Base-by-base conservation (phyloP, 1,140 invertebrate species). In the Drosophila willistoni region DNA sequence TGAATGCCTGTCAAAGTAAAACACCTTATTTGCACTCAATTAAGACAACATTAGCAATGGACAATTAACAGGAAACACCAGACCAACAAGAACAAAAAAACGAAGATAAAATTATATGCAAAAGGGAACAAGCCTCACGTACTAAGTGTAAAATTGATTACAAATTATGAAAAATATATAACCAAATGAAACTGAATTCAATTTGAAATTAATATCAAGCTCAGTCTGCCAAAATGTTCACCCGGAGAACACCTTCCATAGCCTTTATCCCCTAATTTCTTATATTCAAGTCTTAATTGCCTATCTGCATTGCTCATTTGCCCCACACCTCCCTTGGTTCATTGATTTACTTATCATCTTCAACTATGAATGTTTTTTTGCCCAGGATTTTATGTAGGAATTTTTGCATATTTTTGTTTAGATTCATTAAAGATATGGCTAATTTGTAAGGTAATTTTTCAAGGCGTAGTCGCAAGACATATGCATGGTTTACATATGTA, bases 1-100 rank as follows among this genome's bases (percentile, higher is more conserved):
- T 83, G 86, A 86, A 87, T 64, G 44, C 44, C 66, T 71, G 68
- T 66, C 56, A 36, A 56, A 63, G 67, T 66, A 71, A 71, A 71
- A 71, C 72, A 67, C 33, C 69, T 64, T 86, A 82, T 86, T 81
- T 87, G 73, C 83, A 71, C 83, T 77, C 83, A 86, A 86, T 86
- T 86, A 81, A 62, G 51, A 71, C 12, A 61, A 69, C 76, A 85
- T 86, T 86, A 86, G 72, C 71, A 60, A 25, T 41, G 73, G 36
- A 69, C 59, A 64, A 76, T 69, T 76, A 73, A 74, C 65, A 64
- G 68, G 69, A 42, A 47, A 39, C 19, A 10, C 12, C 0, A 36
- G 36, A 12, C 36, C 36, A 13, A 39, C 2, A 5, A 39, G 36
- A 39, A 13, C 1, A 9, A 39, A 2, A 36, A 36, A 36, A 36